These are phyloP conservation scores for Rhadinocentrus ornatus DNA, from an alignment of 2,797 vertebrate species.

Conservation along the genomic window DNA sequence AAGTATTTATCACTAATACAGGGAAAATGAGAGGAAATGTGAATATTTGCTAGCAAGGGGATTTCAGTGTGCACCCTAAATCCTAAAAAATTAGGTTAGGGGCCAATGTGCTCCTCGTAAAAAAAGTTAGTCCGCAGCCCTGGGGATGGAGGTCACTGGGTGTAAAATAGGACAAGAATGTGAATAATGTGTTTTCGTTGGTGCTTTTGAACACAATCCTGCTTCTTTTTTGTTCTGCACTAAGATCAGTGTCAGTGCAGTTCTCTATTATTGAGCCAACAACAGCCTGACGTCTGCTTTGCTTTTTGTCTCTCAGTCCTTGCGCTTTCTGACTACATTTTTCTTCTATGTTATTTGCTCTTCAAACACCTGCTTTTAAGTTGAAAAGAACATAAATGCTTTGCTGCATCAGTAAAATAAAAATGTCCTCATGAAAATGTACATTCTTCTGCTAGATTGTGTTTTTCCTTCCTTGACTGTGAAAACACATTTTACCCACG, in stretches of 20 bases:
- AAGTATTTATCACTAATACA: too few relatives aligned
- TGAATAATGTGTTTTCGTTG: conserved; percentile 61
- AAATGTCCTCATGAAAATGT: too few relatives aligned
- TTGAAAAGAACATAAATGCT: not conserved
- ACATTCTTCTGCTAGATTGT: not conserved
- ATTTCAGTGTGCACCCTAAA: too few relatives aligned
- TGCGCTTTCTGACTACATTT: not conserved
- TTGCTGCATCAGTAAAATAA: not conserved
- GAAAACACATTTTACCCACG: not conserved
- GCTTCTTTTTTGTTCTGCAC: conserved; percentile 33
- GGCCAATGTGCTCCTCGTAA: too few relatives aligned
- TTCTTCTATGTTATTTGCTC: not conserved
- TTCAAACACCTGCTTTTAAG: not conserved
- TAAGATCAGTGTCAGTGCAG: not conserved
- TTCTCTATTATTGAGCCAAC: conserved; percentile 21
- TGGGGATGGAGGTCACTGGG: conserved; percentile 52
- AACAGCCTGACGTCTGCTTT: not conserved
- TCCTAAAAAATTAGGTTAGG: too few relatives aligned
- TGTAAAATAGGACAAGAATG: conserved; percentile 71
- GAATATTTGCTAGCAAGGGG: too few relatives aligned
- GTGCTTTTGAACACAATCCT: conserved; percentile 35
- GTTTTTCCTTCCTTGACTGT: not conserved
- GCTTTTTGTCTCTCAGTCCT: not conserved
- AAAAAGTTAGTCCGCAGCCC: too few relatives aligned
- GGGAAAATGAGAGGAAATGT: too few relatives aligned